Conservation (phyloP, 2,888 invertebrate genomes). For the Gymnocheta viridis region DNA sequence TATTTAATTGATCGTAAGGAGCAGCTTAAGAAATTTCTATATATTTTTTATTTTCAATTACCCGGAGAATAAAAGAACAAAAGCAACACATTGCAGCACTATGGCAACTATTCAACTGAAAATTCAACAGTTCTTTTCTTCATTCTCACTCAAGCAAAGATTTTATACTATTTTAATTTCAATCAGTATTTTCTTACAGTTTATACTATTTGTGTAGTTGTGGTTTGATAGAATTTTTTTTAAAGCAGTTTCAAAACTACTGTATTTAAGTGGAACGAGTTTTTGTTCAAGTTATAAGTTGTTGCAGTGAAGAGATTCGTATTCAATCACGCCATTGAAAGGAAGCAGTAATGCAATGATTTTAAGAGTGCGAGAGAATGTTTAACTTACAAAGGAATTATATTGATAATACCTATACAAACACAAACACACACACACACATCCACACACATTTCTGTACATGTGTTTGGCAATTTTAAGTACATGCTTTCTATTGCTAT, state of each 20-base stretch:
- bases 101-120: slow-evolving; percentile 16
- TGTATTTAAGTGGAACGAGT: background rate
- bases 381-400: slow-evolving; percentile 31
- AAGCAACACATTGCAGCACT: slow-evolving; percentile 15
- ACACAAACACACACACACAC: background rate
- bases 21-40: slow-evolving; percentile 29
- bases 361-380: background rate
- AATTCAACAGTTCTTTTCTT: slow-evolving; percentile 30
- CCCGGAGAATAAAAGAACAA: slow-evolving; percentile 29
- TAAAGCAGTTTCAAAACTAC: background rate
- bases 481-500: slow-evolving; percentile 34
- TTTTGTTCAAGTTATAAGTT: background rate
- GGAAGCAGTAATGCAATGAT: slow-evolving; percentile 46
- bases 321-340: slow-evolving; percentile 43
- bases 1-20: slow-evolving; percentile 60
- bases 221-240: background rate
- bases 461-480: slow-evolving; percentile 35
- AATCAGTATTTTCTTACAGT: background rate
- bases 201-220: background rate
- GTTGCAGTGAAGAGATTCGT: slow-evolving; percentile 15
- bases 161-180: slow-evolving; percentile 51
- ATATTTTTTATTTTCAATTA: slow-evolving; percentile 40
- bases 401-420: slow-evolving; percentile 40
- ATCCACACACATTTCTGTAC: background rate
- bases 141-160: slow-evolving; percentile 47